Evolutionary conservation across 1,140 invertebrate species (phyloP), one percentile per base, ranked within the genome.

Genomic region (Heliconius himera): DNA sequence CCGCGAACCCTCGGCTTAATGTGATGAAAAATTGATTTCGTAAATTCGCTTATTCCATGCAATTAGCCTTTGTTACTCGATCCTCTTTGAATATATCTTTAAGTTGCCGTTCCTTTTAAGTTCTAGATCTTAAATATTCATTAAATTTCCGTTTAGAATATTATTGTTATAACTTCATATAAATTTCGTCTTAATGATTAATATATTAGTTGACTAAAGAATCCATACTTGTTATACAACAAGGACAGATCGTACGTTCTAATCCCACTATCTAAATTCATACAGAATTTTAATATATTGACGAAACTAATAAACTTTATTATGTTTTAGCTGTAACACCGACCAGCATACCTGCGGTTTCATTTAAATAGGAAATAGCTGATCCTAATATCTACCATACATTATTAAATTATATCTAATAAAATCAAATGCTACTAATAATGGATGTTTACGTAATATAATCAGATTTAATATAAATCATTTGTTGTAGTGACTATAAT

Each of bases 1-100:
- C 76, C 70, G 46, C 66, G 51, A 78, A 78, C 73, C 54, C 20
- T 74, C 73, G 60, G 71, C 22, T 74, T 66, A 29, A 78, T 72
- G 56, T 78, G 56, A 78, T 78, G 72, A 73, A 77, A 78, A 78
- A 78, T 78, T 74, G 77, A 78, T 73, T 74, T 72, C 22, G 60
- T 70, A 22, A 78, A 74, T 78, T 74, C 77, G 51, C 77, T 78
- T 78, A 77, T 78, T 74, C 77, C 36, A 38, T 46, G 22, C 71
- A 49, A 78, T 78, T 49, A 74, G 18, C 22, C 71, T 49, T 66
- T 71, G 70, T 72, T 72, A 36, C 46, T 51, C 41, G 49, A 72
- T 72, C 70, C 8, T 72, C 36, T 26, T 72, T 41, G 22, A 72
- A 72, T 72, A 72, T 72, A 9, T 72, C 36, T 33, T 72, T 72